phyloP scores from a whole-genome alignment of 2,797 vertebrate genomes.

The Anguilla marmorata region DNA sequence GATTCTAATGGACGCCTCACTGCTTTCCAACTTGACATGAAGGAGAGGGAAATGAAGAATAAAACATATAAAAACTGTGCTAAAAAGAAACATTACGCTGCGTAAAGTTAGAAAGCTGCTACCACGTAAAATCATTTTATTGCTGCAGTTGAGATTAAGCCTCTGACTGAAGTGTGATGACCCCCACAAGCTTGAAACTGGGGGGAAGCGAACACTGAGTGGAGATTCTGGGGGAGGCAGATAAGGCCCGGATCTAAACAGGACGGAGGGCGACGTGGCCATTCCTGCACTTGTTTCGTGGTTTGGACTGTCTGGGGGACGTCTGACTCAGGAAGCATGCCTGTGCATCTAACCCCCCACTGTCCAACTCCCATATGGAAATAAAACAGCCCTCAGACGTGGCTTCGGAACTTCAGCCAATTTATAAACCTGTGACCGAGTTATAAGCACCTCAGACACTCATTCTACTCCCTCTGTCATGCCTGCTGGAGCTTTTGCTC shows the following conservation, averaged over 20 bases:
- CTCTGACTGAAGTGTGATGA: neutral
- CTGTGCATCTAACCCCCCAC: conserved; percentile 2
- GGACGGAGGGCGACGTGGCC: conserved; percentile 12
- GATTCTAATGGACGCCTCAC: conserved; percentile 18
- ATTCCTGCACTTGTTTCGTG: conserved; percentile 29
- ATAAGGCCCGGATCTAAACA: conserved; percentile 52
- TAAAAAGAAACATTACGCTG: neutral
- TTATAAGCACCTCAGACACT: conserved; percentile 22
- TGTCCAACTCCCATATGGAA: conserved; percentile 20
- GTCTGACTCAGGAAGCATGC: conserved; percentile 30
- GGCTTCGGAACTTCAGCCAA: conserved; percentile 47
- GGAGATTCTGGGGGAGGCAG: conserved; percentile 42
- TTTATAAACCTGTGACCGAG: conserved; percentile 9
- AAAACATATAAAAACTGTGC: neutral
- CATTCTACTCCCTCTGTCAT: conserved; percentile 53
- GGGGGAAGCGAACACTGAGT: conserved; percentile 40
- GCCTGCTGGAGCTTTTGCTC: neutral
- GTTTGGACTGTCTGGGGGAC: conserved; percentile 34
- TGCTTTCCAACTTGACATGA: neutral
- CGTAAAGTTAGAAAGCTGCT: neutral
- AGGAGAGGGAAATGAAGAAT: neutral
- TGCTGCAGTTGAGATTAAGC: conserved; percentile 13
- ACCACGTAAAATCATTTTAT: conserved; percentile 16
- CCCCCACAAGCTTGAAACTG: conserved; percentile 37
- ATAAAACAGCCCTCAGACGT: conserved; percentile 26